Evolutionary conservation across 1,140 invertebrate species (phyloP).

Genomic region (Goniozus legneri): DNA sequence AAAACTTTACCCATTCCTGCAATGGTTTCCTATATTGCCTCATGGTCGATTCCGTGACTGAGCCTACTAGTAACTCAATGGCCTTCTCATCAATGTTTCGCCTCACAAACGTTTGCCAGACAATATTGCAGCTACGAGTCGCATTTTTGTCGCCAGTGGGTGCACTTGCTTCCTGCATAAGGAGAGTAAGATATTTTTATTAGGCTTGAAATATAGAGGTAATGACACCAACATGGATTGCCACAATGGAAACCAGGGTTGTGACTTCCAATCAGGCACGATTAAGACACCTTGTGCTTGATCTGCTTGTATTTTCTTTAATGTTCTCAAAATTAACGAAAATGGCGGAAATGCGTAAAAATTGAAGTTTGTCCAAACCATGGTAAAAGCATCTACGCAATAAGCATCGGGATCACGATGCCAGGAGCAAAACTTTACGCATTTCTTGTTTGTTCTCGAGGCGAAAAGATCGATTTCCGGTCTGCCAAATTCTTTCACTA

Average conservation of each 20-base stretch:
- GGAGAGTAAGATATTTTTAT: slow-evolving; percentile 22
- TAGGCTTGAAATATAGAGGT: slow-evolving; percentile 15
- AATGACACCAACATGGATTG: not conserved
- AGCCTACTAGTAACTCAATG: slow-evolving; percentile 2
- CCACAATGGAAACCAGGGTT: slow-evolving; percentile 13
- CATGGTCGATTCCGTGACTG: not conserved
- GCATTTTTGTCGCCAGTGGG: slow-evolving; percentile 17
- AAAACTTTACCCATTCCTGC: not conserved
- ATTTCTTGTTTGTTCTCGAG: slow-evolving; percentile 8
- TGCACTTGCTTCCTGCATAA: slow-evolving; percentile 16
- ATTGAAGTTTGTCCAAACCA: not conserved
- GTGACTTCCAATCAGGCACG: slow-evolving; percentile 6
- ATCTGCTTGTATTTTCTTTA: not conserved
- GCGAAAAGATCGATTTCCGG: slow-evolving; percentile 15
- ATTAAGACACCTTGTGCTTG: not conserved
- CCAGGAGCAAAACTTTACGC: slow-evolving; percentile 6
- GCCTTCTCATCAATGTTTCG: not conserved
- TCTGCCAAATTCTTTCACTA: slow-evolving; percentile 5
- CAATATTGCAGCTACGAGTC: slow-evolving; percentile 20
- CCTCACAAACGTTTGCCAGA: slow-evolving; percentile 6
- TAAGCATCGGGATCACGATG: not conserved
- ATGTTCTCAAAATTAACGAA: not conserved
- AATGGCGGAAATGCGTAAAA: not conserved
- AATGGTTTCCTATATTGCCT: slow-evolving; percentile 4
- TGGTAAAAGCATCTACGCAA: not conserved